These are phyloP conservation scores for Corythaeola cristata DNA, from an alignment of 2,113 vertebrate genomes.

Conservation along the genomic window DNA sequence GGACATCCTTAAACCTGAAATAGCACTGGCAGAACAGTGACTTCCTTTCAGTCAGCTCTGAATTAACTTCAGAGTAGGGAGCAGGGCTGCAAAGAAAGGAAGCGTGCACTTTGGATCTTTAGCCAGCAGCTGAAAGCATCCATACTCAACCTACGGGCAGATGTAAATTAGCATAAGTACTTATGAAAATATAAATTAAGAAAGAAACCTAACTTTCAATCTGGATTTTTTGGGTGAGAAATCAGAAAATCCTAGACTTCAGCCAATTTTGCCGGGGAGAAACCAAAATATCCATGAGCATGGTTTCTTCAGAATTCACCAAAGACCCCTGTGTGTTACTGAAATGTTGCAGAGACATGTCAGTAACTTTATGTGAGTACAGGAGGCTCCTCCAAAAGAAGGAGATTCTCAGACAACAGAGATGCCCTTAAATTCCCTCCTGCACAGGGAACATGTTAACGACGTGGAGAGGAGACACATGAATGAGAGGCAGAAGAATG, in stretches of 20 bases:
- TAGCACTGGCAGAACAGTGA: neutral
- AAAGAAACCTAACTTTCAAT: neutral
- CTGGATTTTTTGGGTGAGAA: neutral
- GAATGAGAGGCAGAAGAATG: neutral
- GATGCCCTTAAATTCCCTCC: neutral
- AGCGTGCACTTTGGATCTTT: neutral
- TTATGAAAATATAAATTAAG: neutral
- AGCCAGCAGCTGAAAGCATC: neutral
- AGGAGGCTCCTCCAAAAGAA: neutral
- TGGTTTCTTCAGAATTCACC: neutral
- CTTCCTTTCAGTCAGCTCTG: neutral
- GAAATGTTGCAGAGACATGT: fast-evolving
- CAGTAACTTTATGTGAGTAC: neutral
- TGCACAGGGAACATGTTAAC: neutral
- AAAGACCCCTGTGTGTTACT: neutral
- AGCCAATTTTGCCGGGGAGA: neutral
- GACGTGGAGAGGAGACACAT: neutral
- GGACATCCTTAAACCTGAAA: constrained; percentile 23
- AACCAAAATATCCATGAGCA: neutral
- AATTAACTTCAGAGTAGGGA: neutral
- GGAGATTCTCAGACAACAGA: neutral
- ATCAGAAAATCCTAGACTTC: neutral
- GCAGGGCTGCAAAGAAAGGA: neutral
- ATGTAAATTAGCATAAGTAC: neutral
- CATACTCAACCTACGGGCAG: neutral